phyloP scores from a whole-genome alignment of 2,888 invertebrate genomes.

The Dynastes hyllus region DNA sequence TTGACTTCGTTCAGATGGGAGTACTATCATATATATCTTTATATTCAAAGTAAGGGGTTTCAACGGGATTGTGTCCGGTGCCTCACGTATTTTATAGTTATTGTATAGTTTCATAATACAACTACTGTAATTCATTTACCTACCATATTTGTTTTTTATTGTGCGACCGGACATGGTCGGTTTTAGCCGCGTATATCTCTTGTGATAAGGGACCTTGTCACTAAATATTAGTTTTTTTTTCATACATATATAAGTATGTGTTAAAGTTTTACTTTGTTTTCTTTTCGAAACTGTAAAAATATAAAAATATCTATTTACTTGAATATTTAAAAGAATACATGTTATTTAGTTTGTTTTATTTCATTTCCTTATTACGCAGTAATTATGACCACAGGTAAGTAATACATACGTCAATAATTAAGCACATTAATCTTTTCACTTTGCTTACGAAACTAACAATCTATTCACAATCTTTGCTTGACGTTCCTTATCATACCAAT shows the following conservation, averaged over 20 bases:
- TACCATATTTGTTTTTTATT: slow-evolving; percentile 23
- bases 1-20: slow-evolving; percentile 76
- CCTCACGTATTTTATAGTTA: slow-evolving; percentile 48
- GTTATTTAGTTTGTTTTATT: slow-evolving; percentile 54
- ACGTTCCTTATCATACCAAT: too few relatives aligned
- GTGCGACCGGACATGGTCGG: slow-evolving; percentile 37
- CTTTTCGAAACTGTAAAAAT: slow-evolving; percentile 60
- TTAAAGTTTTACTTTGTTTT: slow-evolving; percentile 61
- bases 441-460: too few relatives aligned
- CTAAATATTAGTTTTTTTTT: slow-evolving; percentile 64
- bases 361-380: neutral
- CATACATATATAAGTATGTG: slow-evolving; percentile 59
- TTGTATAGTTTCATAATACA: slow-evolving; percentile 30
- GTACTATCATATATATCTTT: slow-evolving; percentile 72
- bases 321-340: slow-evolving; percentile 57
- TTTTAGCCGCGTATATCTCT: slow-evolving; percentile 48
- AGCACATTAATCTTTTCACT: neutral
- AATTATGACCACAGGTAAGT: neutral
- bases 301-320: slow-evolving; percentile 54
- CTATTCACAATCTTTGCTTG: too few relatives aligned
- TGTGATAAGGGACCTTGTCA: slow-evolving; percentile 72
- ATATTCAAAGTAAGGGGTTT: slow-evolving; percentile 29
- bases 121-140: slow-evolving; percentile 14
- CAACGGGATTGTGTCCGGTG: slow-evolving; percentile 58
- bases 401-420: too few relatives aligned